Evolutionary conservation across 2,888 invertebrate genomes (phyloP), one percentile per base, ranked within the genome.

Genomic region (Noctuana brunneofusca): DNA sequence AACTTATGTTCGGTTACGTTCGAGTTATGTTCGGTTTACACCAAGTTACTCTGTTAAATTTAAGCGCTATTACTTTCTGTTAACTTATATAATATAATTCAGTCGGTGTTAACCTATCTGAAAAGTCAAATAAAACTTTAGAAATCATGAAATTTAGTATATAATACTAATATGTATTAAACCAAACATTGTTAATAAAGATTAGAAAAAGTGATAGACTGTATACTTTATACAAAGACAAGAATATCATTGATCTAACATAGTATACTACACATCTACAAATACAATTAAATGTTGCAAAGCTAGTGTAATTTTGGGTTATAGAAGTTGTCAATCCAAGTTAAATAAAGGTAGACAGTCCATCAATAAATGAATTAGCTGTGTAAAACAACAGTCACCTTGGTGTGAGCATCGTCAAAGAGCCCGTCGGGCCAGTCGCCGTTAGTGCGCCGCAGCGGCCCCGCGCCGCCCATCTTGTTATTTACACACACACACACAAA

Each of bases 351-450:
- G 32, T 43, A 32, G 22, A 43, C 32, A 43, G 16, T 55, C 55
- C 11, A 30, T 22, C 1, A 9, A 35, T 35, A 18, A 54, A 53
- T 48, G 35, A 53, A 58, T 58, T 59, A 53, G 59, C 59, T 53
- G 69, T 73, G 68, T 70, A 78, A 75, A 74, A 69, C 71, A 69
- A 78, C 75, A 84, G 73, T 91, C 89, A 91, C 90, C 90, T 91
- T 89, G 55, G 89, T 88, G 75, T 89, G 87, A 75, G 82, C 82
- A 83, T 90, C 90, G 80, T 89, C 90, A 81, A 76, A 83, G 74
- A 78, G 83, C 80, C 86, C 87, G 79, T 86, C 88, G 75, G 86
- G 85, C 83, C 86, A 85, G 80, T 86, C 89, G 75, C 76, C 87
- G 84, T 87, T 89, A 90, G 84, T 83, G 82, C 79, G 77, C 76